Evolutionary conservation across 1,140 invertebrate genomes (phyloP), one percentile per base, ranked within the genome.

Genomic region (Bacillus rossius): DNA sequence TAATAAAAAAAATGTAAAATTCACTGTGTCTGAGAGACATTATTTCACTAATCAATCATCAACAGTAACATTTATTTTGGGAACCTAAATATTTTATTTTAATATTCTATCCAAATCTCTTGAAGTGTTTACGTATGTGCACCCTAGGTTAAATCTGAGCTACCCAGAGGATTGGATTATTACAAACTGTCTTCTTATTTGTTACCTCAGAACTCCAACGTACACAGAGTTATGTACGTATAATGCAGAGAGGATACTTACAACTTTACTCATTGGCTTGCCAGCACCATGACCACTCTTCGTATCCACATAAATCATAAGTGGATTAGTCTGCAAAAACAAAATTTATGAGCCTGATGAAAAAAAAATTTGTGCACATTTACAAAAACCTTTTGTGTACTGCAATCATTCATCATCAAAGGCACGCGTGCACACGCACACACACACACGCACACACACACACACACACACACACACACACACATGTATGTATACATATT

Each of bases 251-350:
- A 43, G 45, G 51, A 34, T 47, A 76, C 82, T 84, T 77, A 92
- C 89, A 59, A 91, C 75, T 84, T 96, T 96, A 7, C 82, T 76
- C n/a, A 94, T 98, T 50, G 96, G 95, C 75, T 98, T 99, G 20
- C 96, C 96, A 63, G 84, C 82, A 48, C 97, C 96, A 78, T 99
- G 97, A 0, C 97, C 97, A 41, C 95, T 89, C 76, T 97, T 96
- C 8, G 90, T 94, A 68, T 99, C 96, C 57, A 99, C 84, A 57
- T 89, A 78, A 29, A 94, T 87, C 34, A 99, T 67, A 50, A 99
- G 69, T 0, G 96, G 96, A 69, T 94, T 95, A n/a, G 72, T 83
- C 81, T 97, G 86, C 50, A 66, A n/a, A 64, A 65, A 56, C 19
- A 64, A 60, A 61, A 16, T 34, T 34, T 45, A 19, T n/a, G n/a